Base-by-base conservation (phyloP, 2,113 vertebrate genomes). In the Cygnus atratus region DNA sequence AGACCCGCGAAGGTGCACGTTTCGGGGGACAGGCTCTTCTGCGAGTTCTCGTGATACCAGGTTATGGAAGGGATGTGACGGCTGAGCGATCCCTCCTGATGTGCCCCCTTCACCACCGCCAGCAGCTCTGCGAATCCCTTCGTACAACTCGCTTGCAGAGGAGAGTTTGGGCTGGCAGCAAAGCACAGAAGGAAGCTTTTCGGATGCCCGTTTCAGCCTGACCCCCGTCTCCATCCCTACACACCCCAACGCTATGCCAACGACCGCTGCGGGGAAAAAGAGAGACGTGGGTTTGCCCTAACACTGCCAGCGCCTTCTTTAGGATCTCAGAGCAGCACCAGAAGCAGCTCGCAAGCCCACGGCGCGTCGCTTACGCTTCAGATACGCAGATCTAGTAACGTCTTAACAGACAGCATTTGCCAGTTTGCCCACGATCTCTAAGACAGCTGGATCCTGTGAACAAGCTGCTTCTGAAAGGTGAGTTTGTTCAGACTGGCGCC, bases 1-100 rank as follows among this genome's bases (percentile, higher is more conserved):
- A 67, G 55, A 75, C 39, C 39, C 39, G 10, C 39, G 39, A 39
- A 0, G 0, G 74, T 9, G 57, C n/a, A 44, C 39, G 26, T 39
- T 88, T 74, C 61, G 14, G 13, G 50, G 50, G 44, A 89, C 35
- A 70, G n/a, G 63, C 39, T 71, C 44, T 87, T 93, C 63, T 11
- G 4, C 17, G 78, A 95, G 13, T 25, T 88, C 22, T 31, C 61
- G 39, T 3, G 20, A 86, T 26, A 89, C 28, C 66, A 83, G 25
- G 29, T 82, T 20, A 52, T 6, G 18, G 54, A 93, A 84, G 44
- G 13, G 70, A 37, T 50, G 35, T 3, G 2, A 12, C n/a, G 57
- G 66, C 84, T 79, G 71, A 95, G 65, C 68, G 74, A 9, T 68
- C 48, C 83, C 67, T 88, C 86, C 65, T 41, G 37, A 78, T 5